Evolutionary conservation across 2,888 invertebrate species (phyloP).

Genomic region (Copidosoma aretas): DNA sequence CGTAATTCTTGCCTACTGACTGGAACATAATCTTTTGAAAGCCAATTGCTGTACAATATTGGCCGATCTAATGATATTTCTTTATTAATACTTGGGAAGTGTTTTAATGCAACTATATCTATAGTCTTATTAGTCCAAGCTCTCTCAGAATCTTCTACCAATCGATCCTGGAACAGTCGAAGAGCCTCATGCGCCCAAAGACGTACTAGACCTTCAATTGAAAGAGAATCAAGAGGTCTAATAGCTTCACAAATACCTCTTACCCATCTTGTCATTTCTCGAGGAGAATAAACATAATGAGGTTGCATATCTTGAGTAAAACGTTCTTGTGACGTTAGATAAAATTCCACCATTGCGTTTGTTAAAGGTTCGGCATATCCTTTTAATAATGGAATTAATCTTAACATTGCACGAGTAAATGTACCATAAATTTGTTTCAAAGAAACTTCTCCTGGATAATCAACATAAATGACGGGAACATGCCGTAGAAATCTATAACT

Average conservation of each 20-base stretch:
- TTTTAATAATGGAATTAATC: conserved; percentile 85
- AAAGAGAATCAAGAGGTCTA: conserved; percentile 88
- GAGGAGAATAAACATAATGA: conserved; percentile 98
- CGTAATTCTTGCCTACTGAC: conserved; percentile 93
- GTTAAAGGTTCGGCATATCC: conserved; percentile 96
- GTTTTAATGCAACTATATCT: conserved; percentile 88
- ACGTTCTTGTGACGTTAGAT: conserved; percentile 93
- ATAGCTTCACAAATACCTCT: conserved; percentile 99
- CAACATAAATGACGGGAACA: conserved; percentile 98
- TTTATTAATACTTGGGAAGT: conserved; percentile 89
- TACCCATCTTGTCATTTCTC: conserved; percentile 99
- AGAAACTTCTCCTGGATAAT: conserved; percentile 98
- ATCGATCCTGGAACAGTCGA: conserved; percentile 92
- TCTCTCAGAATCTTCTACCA: conserved; percentile 94
- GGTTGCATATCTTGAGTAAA: conserved; percentile 99
- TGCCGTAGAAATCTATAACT: conserved; percentile 90
- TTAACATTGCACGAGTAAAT: conserved; percentile 97
- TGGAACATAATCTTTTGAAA: conserved; percentile 97
- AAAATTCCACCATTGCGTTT: conserved; percentile 99
- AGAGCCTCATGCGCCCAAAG: conserved; percentile 99
- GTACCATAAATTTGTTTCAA: conserved; percentile 98
- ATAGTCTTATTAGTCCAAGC: conserved; percentile 99
- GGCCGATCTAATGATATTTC: conserved; percentile 90
- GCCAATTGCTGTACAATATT: conserved; percentile 98
- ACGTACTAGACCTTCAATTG: conserved; percentile 94